Percentiles rank a stretch among this genome's conserved stretches.
phyloP scores from a whole-genome alignment of 2,888 invertebrate species.

The Eristalinus sepulchralis region DNA sequence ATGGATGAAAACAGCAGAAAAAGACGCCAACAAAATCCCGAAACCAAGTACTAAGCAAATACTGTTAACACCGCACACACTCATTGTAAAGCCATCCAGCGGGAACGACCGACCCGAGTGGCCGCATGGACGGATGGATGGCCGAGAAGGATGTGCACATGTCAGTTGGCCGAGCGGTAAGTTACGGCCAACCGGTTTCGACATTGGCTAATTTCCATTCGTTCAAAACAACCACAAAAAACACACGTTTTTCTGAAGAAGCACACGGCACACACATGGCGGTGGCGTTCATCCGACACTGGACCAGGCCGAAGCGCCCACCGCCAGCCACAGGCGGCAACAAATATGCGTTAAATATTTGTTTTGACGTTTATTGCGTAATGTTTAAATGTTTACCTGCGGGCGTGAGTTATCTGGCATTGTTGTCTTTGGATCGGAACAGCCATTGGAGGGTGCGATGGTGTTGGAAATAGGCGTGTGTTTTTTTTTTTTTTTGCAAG shows the following conservation, averaged over 20 bases:
- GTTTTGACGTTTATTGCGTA: slow-evolving; percentile 72
- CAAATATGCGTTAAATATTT: slow-evolving; percentile 71
- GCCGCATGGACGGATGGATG: slow-evolving; percentile 28
- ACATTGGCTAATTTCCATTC: slow-evolving; percentile 69
- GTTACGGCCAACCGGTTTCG: slow-evolving; percentile 66
- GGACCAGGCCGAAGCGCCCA: slow-evolving; percentile 38
- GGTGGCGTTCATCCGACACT: neutral
- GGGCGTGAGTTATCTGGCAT: slow-evolving; percentile 69
- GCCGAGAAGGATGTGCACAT: slow-evolving; percentile 5
- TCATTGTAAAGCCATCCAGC: slow-evolving; percentile 54
- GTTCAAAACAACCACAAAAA: slow-evolving; percentile 20
- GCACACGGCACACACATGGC: neutral
- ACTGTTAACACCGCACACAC: slow-evolving; percentile 55
- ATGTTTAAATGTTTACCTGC: slow-evolving; percentile 69
- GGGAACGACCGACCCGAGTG: slow-evolving; percentile 9
- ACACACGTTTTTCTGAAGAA: neutral
- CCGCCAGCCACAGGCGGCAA: neutral
- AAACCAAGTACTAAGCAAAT: slow-evolving; percentile 68
- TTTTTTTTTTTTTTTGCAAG: neutral
- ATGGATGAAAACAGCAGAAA: slow-evolving; percentile 23
- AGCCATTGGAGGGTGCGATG: neutral
- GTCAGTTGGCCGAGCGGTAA: slow-evolving; percentile 56
- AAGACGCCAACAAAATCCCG: slow-evolving; percentile 52
- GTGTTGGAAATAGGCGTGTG: slow-evolving; percentile 25
- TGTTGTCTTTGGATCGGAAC: slow-evolving; percentile 57